A percentile compares a stretch with the other conserved stretches of the same genome.
Evolutionary conservation across 2,113 vertebrate genomes (phyloP).

Genomic region (Thinocorus orbignyianus): DNA sequence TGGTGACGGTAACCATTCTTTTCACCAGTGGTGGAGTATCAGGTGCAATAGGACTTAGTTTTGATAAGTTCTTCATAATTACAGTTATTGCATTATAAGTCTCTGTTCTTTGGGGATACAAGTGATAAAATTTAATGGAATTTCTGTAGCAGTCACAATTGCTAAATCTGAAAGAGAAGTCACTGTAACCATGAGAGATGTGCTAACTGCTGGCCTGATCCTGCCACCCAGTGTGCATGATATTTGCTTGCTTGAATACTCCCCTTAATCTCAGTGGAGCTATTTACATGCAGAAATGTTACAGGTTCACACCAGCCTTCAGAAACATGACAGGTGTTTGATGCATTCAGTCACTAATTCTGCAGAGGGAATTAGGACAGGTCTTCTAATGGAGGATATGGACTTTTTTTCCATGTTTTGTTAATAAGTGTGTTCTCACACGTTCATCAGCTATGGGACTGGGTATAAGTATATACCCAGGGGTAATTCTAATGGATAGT

Average conservation of each 20-base stretch:
- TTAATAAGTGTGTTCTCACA: not conserved
- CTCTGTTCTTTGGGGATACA: not conserved
- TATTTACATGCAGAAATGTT: not conserved
- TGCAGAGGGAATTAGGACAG: not conserved
- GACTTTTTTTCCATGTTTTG: not conserved
- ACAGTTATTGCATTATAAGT: not conserved
- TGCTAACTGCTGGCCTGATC: conserved; percentile 31
- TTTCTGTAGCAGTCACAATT: not conserved
- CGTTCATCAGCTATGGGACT: not conserved
- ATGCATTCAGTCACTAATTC: not conserved
- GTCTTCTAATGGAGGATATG: not conserved
- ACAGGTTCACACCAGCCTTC: not conserved
- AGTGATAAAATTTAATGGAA: not conserved
- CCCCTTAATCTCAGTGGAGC: not conserved
- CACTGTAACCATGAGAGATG: not conserved
- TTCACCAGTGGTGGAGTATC: not conserved
- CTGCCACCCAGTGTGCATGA: conserved; percentile 1
- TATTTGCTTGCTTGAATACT: not conserved
- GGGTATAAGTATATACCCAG: not conserved
- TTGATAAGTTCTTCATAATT: not conserved
- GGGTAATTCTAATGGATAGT: not conserved
- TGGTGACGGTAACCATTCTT: not conserved
- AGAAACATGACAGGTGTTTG: not conserved
- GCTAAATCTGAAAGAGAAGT: conserved; percentile 11
- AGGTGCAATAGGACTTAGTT: not conserved